Evolutionary conservation across 1,140 invertebrate genomes (phyloP).

Genomic region (Copidosoma floridanum): DNA sequence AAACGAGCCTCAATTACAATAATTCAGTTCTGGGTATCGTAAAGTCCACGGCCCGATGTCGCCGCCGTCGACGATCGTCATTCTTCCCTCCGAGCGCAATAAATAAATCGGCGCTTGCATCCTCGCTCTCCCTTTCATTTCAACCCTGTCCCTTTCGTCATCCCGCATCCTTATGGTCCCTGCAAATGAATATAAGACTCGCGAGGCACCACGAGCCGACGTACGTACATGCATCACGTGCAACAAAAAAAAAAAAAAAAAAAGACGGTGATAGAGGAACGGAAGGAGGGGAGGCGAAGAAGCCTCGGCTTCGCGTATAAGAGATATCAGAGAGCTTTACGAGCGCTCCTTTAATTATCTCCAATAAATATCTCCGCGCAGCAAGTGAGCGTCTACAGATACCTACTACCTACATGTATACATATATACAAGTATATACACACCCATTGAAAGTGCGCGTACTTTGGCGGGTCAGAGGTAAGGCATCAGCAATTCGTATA

Average conservation of each 20-base stretch:
- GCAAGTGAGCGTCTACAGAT: too few species aligned
- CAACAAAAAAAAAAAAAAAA: too few species aligned
- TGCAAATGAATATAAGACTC: neutral
- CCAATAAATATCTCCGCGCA: conserved; percentile 57
- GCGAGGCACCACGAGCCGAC: neutral
- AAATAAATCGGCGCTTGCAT: conserved; percentile 17
- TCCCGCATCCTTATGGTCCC: too few species aligned
- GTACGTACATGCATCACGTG: neutral
- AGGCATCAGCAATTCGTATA: conserved; percentile 34
- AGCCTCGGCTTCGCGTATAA: conserved; percentile 33
- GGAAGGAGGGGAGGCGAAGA: too few species aligned
- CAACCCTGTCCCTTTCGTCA: neutral
- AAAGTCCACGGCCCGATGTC: neutral
- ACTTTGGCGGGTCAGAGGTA: conserved; percentile 48
- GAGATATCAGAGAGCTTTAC: conserved; percentile 52
- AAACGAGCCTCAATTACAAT: conserved; percentile 24
- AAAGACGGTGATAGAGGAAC: too few species aligned
- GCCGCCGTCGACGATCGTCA: neutral
- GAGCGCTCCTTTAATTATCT: conserved; percentile 58
- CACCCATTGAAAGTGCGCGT: conserved; percentile 55
- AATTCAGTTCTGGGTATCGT: conserved; percentile 18
- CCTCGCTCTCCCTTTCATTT: neutral
- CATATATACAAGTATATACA: too few species aligned
- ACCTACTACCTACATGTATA: too few species aligned
- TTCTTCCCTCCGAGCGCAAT: neutral